phyloP scores from a whole-genome alignment of 2,888 invertebrate genomes.

The Xiphydria camelus region DNA sequence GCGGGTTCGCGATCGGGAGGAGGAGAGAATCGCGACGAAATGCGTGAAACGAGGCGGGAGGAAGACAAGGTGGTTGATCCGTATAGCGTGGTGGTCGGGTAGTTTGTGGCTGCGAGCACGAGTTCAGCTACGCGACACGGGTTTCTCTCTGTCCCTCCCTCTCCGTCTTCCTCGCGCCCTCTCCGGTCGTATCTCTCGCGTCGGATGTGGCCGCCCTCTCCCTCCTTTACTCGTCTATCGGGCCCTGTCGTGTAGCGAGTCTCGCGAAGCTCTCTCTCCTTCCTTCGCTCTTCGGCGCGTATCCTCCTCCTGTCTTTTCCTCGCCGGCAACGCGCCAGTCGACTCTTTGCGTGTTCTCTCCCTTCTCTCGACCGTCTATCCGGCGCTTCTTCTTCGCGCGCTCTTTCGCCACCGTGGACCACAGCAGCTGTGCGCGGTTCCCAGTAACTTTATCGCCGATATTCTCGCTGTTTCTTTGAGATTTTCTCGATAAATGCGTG shows the following conservation, averaged over 20 bases:
- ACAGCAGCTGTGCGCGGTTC: too few relatives aligned
- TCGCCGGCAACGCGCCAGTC: constrained; percentile 4
- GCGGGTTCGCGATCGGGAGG: too few relatives aligned
- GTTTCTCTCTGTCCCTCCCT: constrained; percentile 19
- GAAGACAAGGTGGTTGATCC: constrained; percentile 43
- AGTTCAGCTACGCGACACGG: constrained; percentile 35
- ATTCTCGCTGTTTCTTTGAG: too few relatives aligned
- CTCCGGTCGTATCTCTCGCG: too few relatives aligned
- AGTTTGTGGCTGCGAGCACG: constrained; percentile 51
- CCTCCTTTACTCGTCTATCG: too few relatives aligned
- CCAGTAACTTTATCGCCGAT: too few relatives aligned
- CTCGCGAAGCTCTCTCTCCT: constrained; percentile 31
- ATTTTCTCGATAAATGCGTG: too few relatives aligned
- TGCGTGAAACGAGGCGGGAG: constrained; percentile 10
- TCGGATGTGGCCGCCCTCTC: too few relatives aligned
- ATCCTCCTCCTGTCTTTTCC: constrained; percentile 8
- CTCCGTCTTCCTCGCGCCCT: constrained; percentile 7
- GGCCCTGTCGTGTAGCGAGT: too few relatives aligned
- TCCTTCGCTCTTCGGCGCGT: constrained; percentile 23
- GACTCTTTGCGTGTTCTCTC: not conserved
- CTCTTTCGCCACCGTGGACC: too few relatives aligned
- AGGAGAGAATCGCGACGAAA: too few relatives aligned
- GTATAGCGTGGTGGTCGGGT: constrained; percentile 53
- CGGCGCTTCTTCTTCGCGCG: not conserved
- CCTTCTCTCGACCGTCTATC: constrained; percentile 3